Evolutionary conservation across 2,888 invertebrate species (phyloP), one percentile per base, ranked within the genome.

Genomic region (Scelioninae gen. 1): DNA sequence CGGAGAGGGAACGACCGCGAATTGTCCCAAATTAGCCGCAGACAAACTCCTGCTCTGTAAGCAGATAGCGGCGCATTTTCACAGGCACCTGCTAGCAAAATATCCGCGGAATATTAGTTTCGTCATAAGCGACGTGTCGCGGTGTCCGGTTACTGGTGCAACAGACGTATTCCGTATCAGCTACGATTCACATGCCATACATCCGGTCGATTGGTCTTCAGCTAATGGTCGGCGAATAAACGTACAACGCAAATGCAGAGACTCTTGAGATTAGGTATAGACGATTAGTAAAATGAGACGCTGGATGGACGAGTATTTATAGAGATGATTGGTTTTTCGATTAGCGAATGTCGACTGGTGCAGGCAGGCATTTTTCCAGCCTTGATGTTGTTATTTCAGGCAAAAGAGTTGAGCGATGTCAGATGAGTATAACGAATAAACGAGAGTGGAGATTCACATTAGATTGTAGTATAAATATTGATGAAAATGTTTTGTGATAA

Each of bases 11-110:
- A 65, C 34, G 47, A 58, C 43, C 58, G 66, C 72, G 82, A 76
- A 84, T 77, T 58, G 74, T 79, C 84, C 82, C 74, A 76, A 84
- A 83, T 84, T 84, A 84, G 80, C 76, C 66, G 56, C 80, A 69
- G 77, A 82, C 74, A 65, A 77, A 75, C 80, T 76, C 69, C 69
- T 71, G 74, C 77, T 72, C 55, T n/a, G 68, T 55, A 53, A 60
- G 74, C 47, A 38, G 56, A 68, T 69, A 80, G 55, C 65, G 62
- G n/a, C 72, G 76, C 60, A 43, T 63, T 75, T 55, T n/a, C n/a
- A n/a, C 65, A 51, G 38, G 77, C 69, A 78, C 81, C 81, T 82
- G 81, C 81, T 40, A 51, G 47, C 45, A n/a, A 40, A 53, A 29
- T 13, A 13, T 5, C 8, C 15, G 51, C n/a, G n/a, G n/a, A n/a